Evolutionary conservation across 2,888 invertebrate species (phyloP).

Genomic region (Anarsia innoxiella): DNA sequence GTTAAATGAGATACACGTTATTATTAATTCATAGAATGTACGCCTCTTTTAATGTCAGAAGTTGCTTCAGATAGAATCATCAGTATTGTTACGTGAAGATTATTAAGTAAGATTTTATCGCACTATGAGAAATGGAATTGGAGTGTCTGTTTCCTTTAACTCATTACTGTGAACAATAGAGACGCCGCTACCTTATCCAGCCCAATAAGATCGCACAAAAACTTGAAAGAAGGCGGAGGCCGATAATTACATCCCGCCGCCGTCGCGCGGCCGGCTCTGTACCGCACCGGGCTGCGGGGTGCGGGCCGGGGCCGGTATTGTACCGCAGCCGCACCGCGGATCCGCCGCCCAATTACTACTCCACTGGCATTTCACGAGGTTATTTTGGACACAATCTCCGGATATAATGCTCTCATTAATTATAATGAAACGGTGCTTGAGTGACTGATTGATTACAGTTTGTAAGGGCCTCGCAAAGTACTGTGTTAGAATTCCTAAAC

Average conservation of each 20-base stretch:
- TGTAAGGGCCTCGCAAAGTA: too few relatives aligned
- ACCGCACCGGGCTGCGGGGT: not conserved
- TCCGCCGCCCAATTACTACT: not conserved
- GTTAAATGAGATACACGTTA: too few relatives aligned
- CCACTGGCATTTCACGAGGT: not conserved
- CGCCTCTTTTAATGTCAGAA: not conserved
- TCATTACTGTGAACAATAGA: conserved; percentile 5
- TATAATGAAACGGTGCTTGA: not conserved
- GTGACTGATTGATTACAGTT: too few relatives aligned
- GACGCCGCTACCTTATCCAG: conserved; percentile 1
- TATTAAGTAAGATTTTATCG: not conserved
- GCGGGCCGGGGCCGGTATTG: not conserved
- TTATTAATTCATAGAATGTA: not conserved
- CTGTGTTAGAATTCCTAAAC: too few relatives aligned
- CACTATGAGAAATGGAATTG: not conserved
- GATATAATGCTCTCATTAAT: not conserved
- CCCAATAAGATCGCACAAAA: conserved; percentile 8
- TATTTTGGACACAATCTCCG: not conserved
- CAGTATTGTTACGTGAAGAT: not conserved
- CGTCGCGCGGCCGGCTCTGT: not conserved
- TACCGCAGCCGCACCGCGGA: not conserved
- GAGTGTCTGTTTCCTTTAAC: conserved; percentile 1
- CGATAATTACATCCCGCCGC: not conserved
- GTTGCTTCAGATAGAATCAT: not conserved
- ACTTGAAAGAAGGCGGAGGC: conserved; percentile 4